Evolutionary conservation across 2,797 vertebrate species (phyloP).

Genomic region (Leuciscus waleckii): DNA sequence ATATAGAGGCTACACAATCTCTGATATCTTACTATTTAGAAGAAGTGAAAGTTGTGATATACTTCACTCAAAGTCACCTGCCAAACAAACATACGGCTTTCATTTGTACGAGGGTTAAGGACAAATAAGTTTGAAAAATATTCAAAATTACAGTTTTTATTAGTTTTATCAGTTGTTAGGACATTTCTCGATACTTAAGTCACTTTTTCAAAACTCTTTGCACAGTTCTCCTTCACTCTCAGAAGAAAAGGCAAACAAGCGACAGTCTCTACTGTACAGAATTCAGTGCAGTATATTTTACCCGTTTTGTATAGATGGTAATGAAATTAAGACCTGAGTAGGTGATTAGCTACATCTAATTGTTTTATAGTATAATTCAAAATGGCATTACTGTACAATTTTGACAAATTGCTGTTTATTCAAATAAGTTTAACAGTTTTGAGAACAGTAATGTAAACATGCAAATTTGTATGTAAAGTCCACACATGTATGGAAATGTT

Average conservation of each 20-base stretch:
- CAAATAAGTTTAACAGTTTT: neutral
- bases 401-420: neutral
- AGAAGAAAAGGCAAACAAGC: neutral
- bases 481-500: no score
- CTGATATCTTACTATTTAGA: conserved; percentile 51
- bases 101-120: neutral
- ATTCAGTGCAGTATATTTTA: neutral
- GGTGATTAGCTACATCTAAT: neutral
- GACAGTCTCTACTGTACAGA: neutral
- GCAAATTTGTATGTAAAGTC: neutral
- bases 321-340: neutral
- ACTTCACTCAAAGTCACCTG: neutral
- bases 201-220: neutral
- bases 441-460: neutral
- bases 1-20: conserved; percentile 62
- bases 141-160: neutral
- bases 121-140: neutral
- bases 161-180: neutral
- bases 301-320: neutral
- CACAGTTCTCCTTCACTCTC: neutral
- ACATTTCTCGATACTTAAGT: neutral
- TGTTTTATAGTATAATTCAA: neutral
- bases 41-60: conserved; percentile 30
- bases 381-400: neutral
- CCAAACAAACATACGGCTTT: neutral